Conservation (phyloP, 2,113 vertebrate genomes). For the Entomyzon cyanotis region DNA sequence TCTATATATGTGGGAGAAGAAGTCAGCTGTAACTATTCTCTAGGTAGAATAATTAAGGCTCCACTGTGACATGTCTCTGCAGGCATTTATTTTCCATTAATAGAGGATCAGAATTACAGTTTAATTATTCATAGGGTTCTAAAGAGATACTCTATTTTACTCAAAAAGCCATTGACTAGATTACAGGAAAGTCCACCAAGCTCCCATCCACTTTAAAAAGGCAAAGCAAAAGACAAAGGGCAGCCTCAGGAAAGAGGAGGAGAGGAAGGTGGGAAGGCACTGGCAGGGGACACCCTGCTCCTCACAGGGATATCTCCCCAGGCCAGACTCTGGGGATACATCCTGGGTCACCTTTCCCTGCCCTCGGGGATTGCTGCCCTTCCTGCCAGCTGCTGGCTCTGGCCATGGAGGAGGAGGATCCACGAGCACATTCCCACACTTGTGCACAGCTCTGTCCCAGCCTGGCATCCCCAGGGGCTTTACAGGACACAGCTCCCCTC, state of each 20-base stretch:
- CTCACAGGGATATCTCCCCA: not conserved
- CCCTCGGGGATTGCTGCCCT: no score
- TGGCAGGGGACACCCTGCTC: not conserved
- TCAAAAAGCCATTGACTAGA: not conserved
- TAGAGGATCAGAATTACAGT: not conserved
- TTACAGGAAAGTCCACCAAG: not conserved
- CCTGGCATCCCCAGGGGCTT: not conserved
- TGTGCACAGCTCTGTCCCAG: accelerated
- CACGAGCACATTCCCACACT: not conserved
- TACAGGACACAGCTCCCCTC: not conserved
- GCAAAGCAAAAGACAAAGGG: not conserved
- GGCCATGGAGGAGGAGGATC: accelerated
- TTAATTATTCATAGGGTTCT: constrained; percentile 40
- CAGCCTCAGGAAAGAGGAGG: not conserved
- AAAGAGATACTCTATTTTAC: not conserved
- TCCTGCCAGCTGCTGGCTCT: not conserved
- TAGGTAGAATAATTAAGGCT: not conserved
- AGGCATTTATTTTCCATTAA: constrained; percentile 37
- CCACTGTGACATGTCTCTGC: not conserved
- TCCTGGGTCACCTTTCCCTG: not conserved
- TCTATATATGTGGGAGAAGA: not conserved
- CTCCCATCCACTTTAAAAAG: not conserved
- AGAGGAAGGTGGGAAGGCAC: not conserved
- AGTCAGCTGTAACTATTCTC: not conserved
- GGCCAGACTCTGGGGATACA: not conserved